Conservation (phyloP, 2,113 vertebrate species). For the Oophaga pumilio region DNA sequence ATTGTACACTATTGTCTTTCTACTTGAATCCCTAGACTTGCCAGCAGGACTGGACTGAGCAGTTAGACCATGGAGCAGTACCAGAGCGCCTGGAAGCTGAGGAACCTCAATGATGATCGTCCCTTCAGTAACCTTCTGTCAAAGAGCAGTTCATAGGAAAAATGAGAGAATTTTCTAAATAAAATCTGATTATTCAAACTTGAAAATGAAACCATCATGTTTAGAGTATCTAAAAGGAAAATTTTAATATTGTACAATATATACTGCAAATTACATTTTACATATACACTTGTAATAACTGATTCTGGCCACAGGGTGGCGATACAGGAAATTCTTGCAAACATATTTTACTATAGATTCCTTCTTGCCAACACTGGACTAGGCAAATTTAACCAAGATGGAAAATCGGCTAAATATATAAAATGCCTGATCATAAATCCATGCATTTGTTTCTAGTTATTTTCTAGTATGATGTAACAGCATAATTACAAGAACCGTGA, state of each 20-base stretch:
- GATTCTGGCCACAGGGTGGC: background rate
- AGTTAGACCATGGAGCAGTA: background rate
- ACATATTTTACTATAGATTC: no score
- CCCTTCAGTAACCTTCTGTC: background rate
- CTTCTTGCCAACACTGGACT: background rate
- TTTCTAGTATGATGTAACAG: background rate
- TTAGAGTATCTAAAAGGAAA: background rate
- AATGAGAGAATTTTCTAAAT: no score
- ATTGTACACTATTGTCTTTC: no score
- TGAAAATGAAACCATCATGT: no score
- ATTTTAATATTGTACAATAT: background rate
- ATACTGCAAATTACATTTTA: background rate
- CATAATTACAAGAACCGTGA: background rate
- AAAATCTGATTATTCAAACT: no score
- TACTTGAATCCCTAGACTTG: no score
- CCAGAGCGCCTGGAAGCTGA: background rate
- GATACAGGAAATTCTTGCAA: background rate
- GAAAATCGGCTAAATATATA: constrained; percentile 1
- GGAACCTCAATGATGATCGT: background rate
- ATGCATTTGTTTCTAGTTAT: constrained; percentile 18
- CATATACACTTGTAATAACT: background rate
- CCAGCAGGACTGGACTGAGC: no score
- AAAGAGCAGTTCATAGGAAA: no score
- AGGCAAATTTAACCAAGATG: background rate
- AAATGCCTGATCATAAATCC: background rate